Conservation (phyloP, 2,797 vertebrate species). For the Chiloscyllium punctatum region DNA sequence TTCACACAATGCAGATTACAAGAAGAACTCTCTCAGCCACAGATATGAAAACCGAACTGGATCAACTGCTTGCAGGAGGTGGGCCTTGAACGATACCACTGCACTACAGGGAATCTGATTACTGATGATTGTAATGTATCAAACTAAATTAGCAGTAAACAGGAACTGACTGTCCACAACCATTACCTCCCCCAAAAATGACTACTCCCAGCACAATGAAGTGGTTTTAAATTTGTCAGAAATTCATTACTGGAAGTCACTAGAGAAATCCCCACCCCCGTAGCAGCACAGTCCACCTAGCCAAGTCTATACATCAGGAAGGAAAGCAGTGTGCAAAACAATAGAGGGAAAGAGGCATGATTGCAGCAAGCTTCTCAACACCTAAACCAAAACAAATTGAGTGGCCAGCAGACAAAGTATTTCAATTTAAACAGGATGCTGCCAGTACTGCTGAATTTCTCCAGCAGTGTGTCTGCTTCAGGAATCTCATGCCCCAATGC, state of each 20-base stretch:
- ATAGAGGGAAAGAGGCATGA: not conserved
- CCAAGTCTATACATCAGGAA: not conserved
- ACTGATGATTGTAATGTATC: not conserved
- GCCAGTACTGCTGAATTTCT: too few species aligned
- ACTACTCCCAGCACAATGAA: not conserved
- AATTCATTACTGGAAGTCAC: not conserved
- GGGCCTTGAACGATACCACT: conserved; percentile 13
- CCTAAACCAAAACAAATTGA: not conserved
- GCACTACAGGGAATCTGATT: not conserved
- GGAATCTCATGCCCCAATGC: too few species aligned
- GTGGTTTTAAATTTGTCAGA: not conserved
- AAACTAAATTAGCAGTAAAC: not conserved
- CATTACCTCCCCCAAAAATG: not conserved
- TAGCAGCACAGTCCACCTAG: not conserved
- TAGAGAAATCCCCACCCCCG: not conserved
- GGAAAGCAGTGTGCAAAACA: not conserved
- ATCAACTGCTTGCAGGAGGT: conserved; percentile 1
- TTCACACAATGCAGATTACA: not conserved
- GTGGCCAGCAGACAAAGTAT: not conserved
- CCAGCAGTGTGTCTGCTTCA: too few species aligned
- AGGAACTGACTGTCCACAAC: not conserved
- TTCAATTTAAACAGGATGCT: not conserved
- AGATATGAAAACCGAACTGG: not conserved
- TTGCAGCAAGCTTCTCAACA: not conserved
- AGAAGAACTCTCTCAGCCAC: not conserved